Conservation (phyloP, 2,888 invertebrate genomes). For the Phalangium opilio region DNA sequence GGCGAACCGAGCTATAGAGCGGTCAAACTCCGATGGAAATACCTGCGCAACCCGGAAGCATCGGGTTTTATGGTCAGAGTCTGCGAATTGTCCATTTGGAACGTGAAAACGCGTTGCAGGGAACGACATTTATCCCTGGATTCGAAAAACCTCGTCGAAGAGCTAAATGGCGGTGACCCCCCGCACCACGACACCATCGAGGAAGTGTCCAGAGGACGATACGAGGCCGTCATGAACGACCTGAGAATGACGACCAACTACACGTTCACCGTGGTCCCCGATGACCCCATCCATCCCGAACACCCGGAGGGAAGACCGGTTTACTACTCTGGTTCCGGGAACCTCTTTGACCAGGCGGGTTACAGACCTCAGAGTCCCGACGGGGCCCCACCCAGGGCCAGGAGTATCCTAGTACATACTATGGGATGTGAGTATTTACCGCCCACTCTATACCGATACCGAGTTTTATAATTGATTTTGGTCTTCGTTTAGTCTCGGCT, state of each 20-base stretch:
- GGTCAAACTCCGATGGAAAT: constrained; percentile 11
- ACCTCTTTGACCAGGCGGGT: no score
- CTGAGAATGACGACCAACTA: constrained; percentile 15
- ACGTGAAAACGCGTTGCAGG: constrained; percentile 5
- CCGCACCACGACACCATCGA: constrained; percentile 5
- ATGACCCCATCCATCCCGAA: constrained; percentile 6
- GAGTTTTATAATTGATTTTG: background rate
- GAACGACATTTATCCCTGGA: constrained; percentile 11
- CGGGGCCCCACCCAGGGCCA: no score
- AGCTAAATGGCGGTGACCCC: background rate
- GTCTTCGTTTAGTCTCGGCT: constrained; percentile 49
- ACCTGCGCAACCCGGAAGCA: constrained; percentile 1
- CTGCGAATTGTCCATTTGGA: constrained; percentile 10
- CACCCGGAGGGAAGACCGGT: background rate
- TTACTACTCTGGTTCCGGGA: no score
- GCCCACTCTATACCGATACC: no score
- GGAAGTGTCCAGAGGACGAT: constrained; percentile 3
- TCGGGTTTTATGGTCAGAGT: constrained; percentile 10
- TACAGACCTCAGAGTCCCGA: no score
- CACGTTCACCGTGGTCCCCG: constrained; percentile 9
- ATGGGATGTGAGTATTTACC: no score
- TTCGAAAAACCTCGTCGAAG: constrained; percentile 2
- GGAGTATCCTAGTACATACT: no score
- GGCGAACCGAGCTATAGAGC: constrained; percentile 12
- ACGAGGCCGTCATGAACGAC: constrained; percentile 8